phyloP scores from a whole-genome alignment of 2,797 vertebrate species.

The Lateolabrax maculatus region DNA sequence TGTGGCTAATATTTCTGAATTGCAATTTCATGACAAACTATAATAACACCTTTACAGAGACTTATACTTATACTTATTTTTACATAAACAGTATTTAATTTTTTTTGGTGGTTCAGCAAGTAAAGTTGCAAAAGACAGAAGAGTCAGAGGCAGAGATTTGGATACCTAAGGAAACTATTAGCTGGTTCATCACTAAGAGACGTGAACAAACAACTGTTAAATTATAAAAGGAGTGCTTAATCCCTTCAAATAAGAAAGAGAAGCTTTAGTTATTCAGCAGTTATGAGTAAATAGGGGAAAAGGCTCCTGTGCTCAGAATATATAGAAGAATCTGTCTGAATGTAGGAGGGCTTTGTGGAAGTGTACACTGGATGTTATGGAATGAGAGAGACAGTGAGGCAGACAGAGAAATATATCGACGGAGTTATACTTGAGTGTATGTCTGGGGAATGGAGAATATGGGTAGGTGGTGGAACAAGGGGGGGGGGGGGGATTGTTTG shows the following conservation, averaged over 20 bases:
- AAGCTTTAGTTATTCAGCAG: constrained; percentile 1
- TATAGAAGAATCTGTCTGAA: constrained; percentile 40
- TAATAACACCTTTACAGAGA: background rate
- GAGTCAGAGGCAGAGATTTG: background rate
- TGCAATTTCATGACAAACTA: constrained; percentile 1
- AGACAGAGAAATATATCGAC: constrained; percentile 67
- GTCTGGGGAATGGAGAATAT: constrained; percentile 55
- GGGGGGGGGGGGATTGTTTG: constrained; percentile 46
- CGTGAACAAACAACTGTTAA: constrained; percentile 3
- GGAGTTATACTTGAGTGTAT: constrained; percentile 41
- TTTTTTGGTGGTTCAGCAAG: background rate
- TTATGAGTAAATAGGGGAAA: constrained; percentile 26
- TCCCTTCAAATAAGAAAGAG: constrained; percentile 21
- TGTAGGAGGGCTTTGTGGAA: constrained; percentile 44
- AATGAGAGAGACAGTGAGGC: constrained; percentile 34
- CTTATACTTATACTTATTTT: too few relatives aligned
- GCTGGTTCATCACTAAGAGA: background rate
- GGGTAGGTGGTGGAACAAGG: constrained; percentile 44
- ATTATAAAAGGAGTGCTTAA: background rate
- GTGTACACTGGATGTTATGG: constrained; percentile 35
- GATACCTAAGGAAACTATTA: background rate
- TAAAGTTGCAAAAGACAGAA: background rate
- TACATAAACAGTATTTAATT: background rate
- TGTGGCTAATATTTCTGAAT: background rate
- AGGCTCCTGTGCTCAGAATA: constrained; percentile 20